phyloP scores from a whole-genome alignment of 2,888 invertebrate species.

The Drosophila prostipennis region DNA sequence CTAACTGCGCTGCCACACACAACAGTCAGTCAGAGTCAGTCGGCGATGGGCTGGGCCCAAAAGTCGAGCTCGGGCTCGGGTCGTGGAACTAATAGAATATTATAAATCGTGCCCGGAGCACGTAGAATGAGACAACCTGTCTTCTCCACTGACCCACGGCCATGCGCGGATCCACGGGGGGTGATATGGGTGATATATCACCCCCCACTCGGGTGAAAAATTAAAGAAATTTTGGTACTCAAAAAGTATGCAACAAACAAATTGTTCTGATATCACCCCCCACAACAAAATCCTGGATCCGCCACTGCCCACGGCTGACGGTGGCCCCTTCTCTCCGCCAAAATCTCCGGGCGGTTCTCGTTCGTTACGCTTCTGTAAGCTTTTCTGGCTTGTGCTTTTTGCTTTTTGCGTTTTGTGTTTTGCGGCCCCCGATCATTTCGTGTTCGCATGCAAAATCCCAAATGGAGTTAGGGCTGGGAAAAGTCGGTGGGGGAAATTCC shows the following conservation, averaged over 20 bases:
- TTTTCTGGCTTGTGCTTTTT: slow-evolving; percentile 76
- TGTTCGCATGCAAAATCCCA: slow-evolving; percentile 68
- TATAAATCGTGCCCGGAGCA: slow-evolving; percentile 65
- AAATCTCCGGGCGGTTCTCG: slow-evolving; percentile 39
- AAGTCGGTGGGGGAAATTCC: slow-evolving; percentile 14
- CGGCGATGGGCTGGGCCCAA: slow-evolving; percentile 58
- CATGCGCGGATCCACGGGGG: no score
- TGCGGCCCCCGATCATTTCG: slow-evolving; percentile 47
- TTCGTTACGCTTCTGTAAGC: slow-evolving; percentile 75
- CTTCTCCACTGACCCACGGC: slow-evolving; percentile 70
- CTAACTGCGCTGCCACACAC: slow-evolving; percentile 82
- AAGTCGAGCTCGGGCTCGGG: slow-evolving; percentile 35
- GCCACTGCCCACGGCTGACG: slow-evolving; percentile 70
- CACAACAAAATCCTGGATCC: no score
- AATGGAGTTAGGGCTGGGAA: slow-evolving; percentile 18
- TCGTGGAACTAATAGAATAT: slow-evolving; percentile 80
- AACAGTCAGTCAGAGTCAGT: slow-evolving; percentile 31
- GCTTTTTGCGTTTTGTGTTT: slow-evolving; percentile 75
- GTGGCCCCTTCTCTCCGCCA: slow-evolving; percentile 36
- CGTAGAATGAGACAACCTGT: slow-evolving; percentile 53
- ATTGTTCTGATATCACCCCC: no score
- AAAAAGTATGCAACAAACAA: no score
- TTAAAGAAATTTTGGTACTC: no score
- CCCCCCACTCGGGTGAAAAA: no score
- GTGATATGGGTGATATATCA: no score